phyloP scores from a whole-genome alignment of 2,797 vertebrate genomes.

The Poliocrania exsul region DNA sequence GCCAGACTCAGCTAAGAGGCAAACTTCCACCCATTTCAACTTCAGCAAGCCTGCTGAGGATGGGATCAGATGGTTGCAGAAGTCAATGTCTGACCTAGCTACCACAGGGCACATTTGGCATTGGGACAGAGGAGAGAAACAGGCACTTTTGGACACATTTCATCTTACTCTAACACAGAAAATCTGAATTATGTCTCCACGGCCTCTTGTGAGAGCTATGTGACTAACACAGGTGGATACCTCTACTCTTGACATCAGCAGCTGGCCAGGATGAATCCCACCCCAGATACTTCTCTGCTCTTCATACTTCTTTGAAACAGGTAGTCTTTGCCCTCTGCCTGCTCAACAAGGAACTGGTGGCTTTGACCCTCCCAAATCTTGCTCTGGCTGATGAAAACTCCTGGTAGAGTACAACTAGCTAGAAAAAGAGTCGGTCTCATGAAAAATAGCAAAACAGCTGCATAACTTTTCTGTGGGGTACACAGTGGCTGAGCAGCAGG shows the following conservation, averaged over 20 bases:
- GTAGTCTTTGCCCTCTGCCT: background rate
- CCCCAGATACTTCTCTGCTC: background rate
- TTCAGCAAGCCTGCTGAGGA: background rate
- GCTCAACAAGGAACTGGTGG: background rate
- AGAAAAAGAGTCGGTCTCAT: background rate
- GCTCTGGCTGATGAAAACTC: background rate
- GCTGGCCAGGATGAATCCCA: background rate
- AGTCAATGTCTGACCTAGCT: background rate
- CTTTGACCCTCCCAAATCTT: background rate
- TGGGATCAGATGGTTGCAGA: background rate
- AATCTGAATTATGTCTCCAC: background rate
- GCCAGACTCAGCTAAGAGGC: background rate
- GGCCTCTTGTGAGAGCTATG: background rate
- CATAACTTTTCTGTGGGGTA: background rate
- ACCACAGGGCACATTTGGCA: background rate
- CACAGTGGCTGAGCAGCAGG: background rate
- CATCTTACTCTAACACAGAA: background rate
- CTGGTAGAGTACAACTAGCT: background rate
- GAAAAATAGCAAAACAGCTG: constrained; percentile 39
- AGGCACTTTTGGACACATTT: background rate
- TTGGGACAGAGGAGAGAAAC: background rate
- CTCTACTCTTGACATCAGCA: background rate
- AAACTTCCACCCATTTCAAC: background rate
- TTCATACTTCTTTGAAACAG: constrained; percentile 7
- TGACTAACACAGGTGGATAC: background rate